Evolutionary conservation across 2,113 vertebrate genomes (phyloP).

Genomic region (Oncorhynchus nerka): DNA sequence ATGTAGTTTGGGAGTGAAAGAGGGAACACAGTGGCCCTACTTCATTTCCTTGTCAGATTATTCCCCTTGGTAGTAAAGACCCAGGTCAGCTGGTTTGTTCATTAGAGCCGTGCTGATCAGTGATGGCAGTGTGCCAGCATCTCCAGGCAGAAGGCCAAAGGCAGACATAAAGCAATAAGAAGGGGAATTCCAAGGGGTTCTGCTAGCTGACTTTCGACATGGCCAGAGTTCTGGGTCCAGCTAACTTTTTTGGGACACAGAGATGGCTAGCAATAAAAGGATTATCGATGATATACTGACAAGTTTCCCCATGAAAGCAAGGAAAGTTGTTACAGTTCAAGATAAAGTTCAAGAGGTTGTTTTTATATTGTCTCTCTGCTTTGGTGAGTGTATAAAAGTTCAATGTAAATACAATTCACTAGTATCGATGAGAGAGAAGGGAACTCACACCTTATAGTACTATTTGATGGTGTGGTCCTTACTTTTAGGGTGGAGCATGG

Average conservation of each 20-base stretch:
- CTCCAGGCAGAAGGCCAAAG: constrained; percentile 11
- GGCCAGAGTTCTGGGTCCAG: background rate
- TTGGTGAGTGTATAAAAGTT: background rate
- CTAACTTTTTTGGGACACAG: background rate
- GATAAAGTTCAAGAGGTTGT: background rate
- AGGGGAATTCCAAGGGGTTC: constrained; percentile 45
- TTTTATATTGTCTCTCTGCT: background rate
- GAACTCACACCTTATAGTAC: no score
- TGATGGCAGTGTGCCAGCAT: background rate
- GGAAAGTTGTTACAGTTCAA: background rate
- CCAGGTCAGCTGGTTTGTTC: background rate
- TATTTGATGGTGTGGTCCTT: no score
- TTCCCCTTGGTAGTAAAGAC: background rate
- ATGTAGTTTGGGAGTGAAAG: constrained; percentile 49
- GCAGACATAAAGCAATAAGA: constrained; percentile 53
- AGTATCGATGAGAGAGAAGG: background rate
- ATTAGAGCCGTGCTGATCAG: background rate
- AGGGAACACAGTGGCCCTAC: background rate
- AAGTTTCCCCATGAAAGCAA: no score
- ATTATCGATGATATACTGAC: no score
- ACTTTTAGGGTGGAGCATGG: background rate
- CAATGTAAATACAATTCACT: background rate
- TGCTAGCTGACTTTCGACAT: background rate
- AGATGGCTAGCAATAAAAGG: no score
- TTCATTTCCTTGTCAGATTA: background rate